Base-by-base conservation (phyloP, 92 coral and sea anemone species). In the Phenganax subtilis region DNA sequence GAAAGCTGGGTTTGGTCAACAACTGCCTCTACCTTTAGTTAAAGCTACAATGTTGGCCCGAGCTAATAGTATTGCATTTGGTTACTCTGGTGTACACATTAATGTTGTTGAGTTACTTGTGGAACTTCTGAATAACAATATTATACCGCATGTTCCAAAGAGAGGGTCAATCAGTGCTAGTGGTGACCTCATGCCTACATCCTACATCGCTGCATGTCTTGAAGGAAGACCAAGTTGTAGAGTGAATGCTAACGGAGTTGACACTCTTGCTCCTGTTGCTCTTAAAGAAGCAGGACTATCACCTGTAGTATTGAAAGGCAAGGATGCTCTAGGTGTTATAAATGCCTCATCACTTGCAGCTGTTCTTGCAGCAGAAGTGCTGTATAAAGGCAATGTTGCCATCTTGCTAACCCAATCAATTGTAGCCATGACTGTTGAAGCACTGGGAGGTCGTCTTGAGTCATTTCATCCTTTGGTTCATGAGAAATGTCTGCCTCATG, bases 81-180 rank as follows among this genome's bases (percentile, higher is more conserved):
- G 78, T 54, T 85, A 77, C 75, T 85, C 87, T 56, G 87, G 84
- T 57, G 75, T 85, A 30, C 76, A 76, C 72, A 74, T 56, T 44
- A 44, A 65, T 57, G 84, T 85, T 5, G 74, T 85, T 11, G 62
- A 85, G 27, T 51, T 85, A 55, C 10, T 78, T 62, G 47, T 37
- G 47, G 87, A 78, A 20, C 47, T 85, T 12, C 9, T 85, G 25
- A 85, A 85, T 58, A 74, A 79, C 28, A 71, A 79, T 61, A 60
- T 85, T 51, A 64, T 66, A 68, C 87, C 87, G n/a, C 70, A 77
- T 27, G 87, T 85, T 51, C 87, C 87, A 11, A 44, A 57, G 63
- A 77, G 87, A 51, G 87, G 87, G 10, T 85, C 87, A 51, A 53
- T 85, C 30, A 81, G 87, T 12, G 87, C 87, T 59, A 85, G 87